Base-by-base conservation (phyloP, 1,140 invertebrate species). In the Tyrophagus putrescentiae region DNA sequence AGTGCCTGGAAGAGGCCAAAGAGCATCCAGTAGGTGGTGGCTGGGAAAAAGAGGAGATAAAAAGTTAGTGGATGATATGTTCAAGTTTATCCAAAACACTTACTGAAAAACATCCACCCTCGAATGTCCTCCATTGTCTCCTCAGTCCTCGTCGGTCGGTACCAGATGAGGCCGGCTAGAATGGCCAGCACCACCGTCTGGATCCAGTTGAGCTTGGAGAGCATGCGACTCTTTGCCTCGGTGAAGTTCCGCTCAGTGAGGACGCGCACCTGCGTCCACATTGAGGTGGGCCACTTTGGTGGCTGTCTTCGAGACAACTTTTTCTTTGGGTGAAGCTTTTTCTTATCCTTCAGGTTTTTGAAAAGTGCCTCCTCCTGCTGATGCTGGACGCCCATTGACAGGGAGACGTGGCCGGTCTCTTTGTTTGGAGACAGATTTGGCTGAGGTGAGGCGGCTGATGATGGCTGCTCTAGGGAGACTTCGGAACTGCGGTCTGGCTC, bases 1-100 rank as follows among this genome's bases (percentile, higher is more conserved):
- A 88, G 75, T 57, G 85, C 83, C 65, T 84, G 83, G 68, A 88
- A 87, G 60, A 86, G 76, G 16, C 84, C 81, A 70, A 86, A 86
- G 29, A 88, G 75, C 82, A 87, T 87, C 85, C 84, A 88, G 68
- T 87, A 87, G 27, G 82, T 85, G 27, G 83, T 83, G 23, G 84
- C 84, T 59, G 18, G 25, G 31, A 9, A 27, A 73, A 87, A 87
- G 69, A 87, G 87, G 80, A 87, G 84, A 69, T 72, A 62, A 33
- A 70, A 67, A 29, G 59, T 52, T 39, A 50, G 60, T 42, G 54
- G 2, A 29, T 16, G 34, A 29, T 45, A 21, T 23, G n/a, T n/a
- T n/a, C n/a, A n/a, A n/a, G n/a, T n/a, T 42, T 34, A 39, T 57
- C 2, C 23, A 31, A 64, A 25, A 54, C 41, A 54, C 53, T 48